phyloP scores from a whole-genome alignment of 2,888 invertebrate species.

The Tinea semifulvella region DNA sequence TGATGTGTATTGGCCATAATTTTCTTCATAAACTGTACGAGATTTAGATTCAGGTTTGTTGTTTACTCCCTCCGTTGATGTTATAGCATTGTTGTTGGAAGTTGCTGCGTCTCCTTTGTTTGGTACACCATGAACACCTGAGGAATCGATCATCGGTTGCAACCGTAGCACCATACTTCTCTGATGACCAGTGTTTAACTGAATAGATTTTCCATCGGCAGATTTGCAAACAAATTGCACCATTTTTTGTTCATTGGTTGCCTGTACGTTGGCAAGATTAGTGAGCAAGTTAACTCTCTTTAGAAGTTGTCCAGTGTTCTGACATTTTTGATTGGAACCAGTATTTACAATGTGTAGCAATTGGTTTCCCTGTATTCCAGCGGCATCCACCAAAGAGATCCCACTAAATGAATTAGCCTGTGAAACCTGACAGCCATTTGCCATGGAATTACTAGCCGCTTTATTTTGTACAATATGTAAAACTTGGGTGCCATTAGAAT shows the following conservation, averaged over 20 bases:
- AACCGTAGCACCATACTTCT: slow-evolving; percentile 60
- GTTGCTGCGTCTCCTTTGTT: slow-evolving; percentile 40
- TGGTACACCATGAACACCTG: slow-evolving; percentile 18
- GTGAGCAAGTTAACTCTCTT: slow-evolving; percentile 60
- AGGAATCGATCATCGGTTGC: slow-evolving; percentile 51
- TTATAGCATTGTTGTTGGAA: slow-evolving; percentile 26
- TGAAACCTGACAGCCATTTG: slow-evolving; percentile 32
- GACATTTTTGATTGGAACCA: slow-evolving; percentile 44
- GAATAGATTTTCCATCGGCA: slow-evolving; percentile 66
- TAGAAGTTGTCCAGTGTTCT: slow-evolving; percentile 41
- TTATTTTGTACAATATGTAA: slow-evolving; percentile 61
- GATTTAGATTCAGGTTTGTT: slow-evolving; percentile 24
- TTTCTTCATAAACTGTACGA: slow-evolving; percentile 63
- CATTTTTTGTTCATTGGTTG: slow-evolving; percentile 60
- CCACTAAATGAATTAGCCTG: slow-evolving; percentile 46
- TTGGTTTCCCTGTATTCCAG: slow-evolving; percentile 56
- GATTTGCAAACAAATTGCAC: slow-evolving; percentile 73
- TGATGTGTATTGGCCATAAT: slow-evolving; percentile 54
- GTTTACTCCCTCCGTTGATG: slow-evolving; percentile 30
- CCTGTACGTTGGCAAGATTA: slow-evolving; percentile 54
- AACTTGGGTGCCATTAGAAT: slow-evolving; percentile 45
- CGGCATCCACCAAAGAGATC: slow-evolving; percentile 49
- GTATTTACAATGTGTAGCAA: slow-evolving; percentile 60
- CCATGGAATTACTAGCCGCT: slow-evolving; percentile 25
- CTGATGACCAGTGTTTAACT: slow-evolving; percentile 61